Conservation (phyloP, 2,113 vertebrate genomes). For the zebrafish (Danio rerio) region GRCz12tu NC_133185.1:37081501-37082000, state of each 20-base stretch:
- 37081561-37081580: constrained; percentile 61
- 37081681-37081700: constrained; percentile 69
- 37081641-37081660: constrained; percentile 61
- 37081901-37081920: constrained; percentile 49
- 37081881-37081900: neutral
- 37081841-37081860: constrained; percentile 62
- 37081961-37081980: neutral
- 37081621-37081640: constrained; percentile 51
- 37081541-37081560: constrained; percentile 61
- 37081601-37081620: constrained; percentile 44
- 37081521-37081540: constrained; percentile 67
- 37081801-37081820: constrained; percentile 79
- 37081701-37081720: constrained; percentile 60
- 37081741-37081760: constrained; percentile 72
- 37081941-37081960: neutral
- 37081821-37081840: constrained; percentile 83
- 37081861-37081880: neutral
- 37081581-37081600: constrained; percentile 48
- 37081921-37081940: neutral
- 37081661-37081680: constrained; percentile 61
- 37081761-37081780: constrained; percentile 76
- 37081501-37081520: constrained; percentile 61
- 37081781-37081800: constrained; percentile 75
- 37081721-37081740: constrained; percentile 67
- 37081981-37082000: neutral